Evolutionary conservation across 1,140 invertebrate genomes (phyloP).

Genomic region (Calliphora vicina): DNA sequence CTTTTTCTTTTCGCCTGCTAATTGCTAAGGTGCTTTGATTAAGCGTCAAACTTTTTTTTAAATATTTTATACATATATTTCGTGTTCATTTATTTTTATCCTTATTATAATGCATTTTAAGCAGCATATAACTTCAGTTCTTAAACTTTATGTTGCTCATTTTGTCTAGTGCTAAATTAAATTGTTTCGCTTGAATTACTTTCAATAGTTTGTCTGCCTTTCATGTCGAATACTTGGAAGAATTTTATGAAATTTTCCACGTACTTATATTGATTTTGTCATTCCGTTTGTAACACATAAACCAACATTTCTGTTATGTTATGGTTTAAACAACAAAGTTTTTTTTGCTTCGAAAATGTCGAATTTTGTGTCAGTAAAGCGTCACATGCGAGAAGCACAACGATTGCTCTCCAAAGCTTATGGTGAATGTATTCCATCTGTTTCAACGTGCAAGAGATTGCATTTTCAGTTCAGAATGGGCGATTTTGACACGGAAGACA

Average conservation of each 20-base stretch:
- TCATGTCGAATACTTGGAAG: not conserved
- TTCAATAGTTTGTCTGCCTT: conserved; percentile 13
- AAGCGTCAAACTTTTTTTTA: not conserved
- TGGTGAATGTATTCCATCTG: no score
- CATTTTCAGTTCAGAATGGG: no score
- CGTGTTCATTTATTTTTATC: not conserved
- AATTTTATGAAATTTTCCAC: not conserved
- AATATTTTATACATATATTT: not conserved
- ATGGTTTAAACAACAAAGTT: no score
- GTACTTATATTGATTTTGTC: no score
- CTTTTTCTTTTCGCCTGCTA: not conserved
- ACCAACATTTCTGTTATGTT: no score
- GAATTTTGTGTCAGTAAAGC: no score
- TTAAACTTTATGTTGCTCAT: conserved; percentile 1
- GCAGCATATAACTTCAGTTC: not conserved
- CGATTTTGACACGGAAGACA: no score
- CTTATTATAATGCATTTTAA: conserved; percentile 10
- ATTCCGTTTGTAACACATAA: no score
- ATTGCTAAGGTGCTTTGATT: conserved; percentile 13
- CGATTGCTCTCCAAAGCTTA: no score
- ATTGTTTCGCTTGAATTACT: conserved; percentile 4
- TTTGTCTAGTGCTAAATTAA: conserved; percentile 11
- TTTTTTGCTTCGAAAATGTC: no score
- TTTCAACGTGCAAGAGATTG: no score
- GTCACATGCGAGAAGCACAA: no score